Conservation (phyloP, 2,113 vertebrate genomes). For the Erinaceus europaeus region DNA sequence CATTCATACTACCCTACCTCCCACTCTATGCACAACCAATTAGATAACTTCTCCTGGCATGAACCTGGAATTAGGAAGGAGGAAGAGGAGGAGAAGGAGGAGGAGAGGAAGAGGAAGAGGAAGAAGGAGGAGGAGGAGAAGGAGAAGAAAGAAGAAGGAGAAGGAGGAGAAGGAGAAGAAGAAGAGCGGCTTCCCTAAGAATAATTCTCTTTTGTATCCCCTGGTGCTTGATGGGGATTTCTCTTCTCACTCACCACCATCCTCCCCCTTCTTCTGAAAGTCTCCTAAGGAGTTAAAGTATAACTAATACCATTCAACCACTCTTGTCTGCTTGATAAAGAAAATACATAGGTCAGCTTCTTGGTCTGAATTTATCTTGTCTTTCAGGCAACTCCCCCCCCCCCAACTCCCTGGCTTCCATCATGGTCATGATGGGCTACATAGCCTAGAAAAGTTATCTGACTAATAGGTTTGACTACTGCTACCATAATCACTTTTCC, state of each 20-base stretch:
- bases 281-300: conserved; percentile 93
- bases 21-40: conserved; percentile 45
- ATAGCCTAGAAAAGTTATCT: conserved; percentile 42
- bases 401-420: conserved; percentile 62
- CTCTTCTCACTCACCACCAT: not conserved
- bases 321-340: conserved; percentile 89
- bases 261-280: conserved; percentile 67
- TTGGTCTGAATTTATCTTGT: conserved; percentile 78
- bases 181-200: too few species aligned
- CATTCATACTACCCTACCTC: conserved; percentile 13
- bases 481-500: not conserved
- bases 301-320: conserved; percentile 91
- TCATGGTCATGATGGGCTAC: not conserved
- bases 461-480: conserved; percentile 20
- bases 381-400: conserved; percentile 68
- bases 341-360: conserved; percentile 83
- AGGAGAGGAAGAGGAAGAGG: conserved; percentile 57
- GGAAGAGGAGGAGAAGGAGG: conserved; percentile 57
- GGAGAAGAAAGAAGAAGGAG: too few species aligned
- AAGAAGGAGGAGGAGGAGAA: conserved; percentile 43
- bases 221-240: conserved; percentile 74
- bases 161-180: too few species aligned
- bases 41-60: conserved; percentile 73
- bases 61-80: conserved; percentile 77
- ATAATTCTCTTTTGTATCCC: conserved; percentile 82